These are phyloP conservation scores for Pheosia gnoma DNA, from an alignment of 2,888 invertebrate genomes.

Conservation along the genomic window DNA sequence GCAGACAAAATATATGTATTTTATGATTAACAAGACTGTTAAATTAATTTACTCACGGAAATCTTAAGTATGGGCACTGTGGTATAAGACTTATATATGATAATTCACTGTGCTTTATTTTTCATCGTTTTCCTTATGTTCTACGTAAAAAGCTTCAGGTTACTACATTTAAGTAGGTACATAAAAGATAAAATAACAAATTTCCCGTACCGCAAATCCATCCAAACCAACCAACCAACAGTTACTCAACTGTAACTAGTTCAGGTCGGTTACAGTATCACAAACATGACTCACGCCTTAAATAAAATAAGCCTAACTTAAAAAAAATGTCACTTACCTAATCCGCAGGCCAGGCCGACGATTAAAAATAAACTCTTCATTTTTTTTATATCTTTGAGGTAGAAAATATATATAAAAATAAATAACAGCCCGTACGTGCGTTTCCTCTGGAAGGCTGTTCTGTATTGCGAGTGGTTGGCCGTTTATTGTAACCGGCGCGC, in stretches of 20 bases:
- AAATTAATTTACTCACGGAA: too few species aligned
- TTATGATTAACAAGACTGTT: too few species aligned
- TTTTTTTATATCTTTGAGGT: constrained; percentile 42
- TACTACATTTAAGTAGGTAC: not conserved
- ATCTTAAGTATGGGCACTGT: too few species aligned
- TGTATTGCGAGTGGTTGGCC: constrained; percentile 63
- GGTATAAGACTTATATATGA: too few species aligned
- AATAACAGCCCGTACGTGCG: constrained; percentile 65
- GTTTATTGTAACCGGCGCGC: constrained; percentile 55
- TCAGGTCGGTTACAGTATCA: constrained; percentile 14
- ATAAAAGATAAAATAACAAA: not conserved
- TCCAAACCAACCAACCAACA: not conserved
- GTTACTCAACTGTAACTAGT: constrained; percentile 6
- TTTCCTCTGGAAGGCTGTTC: constrained; percentile 68
- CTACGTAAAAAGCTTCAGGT: not conserved
- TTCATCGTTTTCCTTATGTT: too few species aligned
- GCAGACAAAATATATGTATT: too few species aligned
- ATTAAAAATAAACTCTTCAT: constrained; percentile 69
- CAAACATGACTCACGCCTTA: constrained; percentile 12
- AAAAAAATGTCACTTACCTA: constrained; percentile 61
- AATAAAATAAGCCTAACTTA: constrained; percentile 12
- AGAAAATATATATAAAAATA: constrained; percentile 44
- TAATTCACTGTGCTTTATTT: too few species aligned
- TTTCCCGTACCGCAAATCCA: not conserved
- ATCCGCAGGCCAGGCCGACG: constrained; percentile 59